Evolutionary conservation across 2,113 vertebrate species (phyloP).

Genomic region (Emydura subglobosa): DNA sequence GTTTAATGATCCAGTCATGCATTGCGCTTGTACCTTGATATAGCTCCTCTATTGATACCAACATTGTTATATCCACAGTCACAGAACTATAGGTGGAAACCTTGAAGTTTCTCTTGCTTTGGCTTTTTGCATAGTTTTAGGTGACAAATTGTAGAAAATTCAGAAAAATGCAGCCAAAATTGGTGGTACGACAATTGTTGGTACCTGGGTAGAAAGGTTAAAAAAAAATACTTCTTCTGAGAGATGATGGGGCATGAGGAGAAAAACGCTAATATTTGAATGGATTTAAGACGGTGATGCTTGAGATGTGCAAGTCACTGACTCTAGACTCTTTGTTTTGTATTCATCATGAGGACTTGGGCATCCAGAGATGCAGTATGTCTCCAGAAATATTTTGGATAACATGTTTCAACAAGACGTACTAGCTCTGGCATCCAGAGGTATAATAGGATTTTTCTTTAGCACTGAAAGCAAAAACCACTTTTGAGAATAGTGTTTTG

Average conservation of each 20-base stretch:
- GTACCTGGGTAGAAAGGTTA: too few relatives aligned
- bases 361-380: accelerated
- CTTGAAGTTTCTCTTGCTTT: neutral
- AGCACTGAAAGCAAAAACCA: neutral
- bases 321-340: accelerated
- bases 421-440: neutral
- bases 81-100: neutral
- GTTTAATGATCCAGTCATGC: neutral
- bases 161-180: accelerated
- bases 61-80: neutral
- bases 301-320: neutral
- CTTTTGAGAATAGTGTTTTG: neutral
- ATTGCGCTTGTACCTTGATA: neutral
- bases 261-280: neutral
- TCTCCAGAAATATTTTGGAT: neutral
- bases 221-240: neutral
- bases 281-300: neutral
- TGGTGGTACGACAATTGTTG: neutral
- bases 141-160: neutral
- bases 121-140: neutral
- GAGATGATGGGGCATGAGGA: accelerated
- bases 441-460: accelerated
- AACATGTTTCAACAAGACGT: neutral
- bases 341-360: too few relatives aligned
- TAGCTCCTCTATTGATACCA: neutral